Evolutionary conservation across 2,113 vertebrate genomes (phyloP), one percentile per base, ranked within the genome.

Genomic region (Phylloscopus trochilus): DNA sequence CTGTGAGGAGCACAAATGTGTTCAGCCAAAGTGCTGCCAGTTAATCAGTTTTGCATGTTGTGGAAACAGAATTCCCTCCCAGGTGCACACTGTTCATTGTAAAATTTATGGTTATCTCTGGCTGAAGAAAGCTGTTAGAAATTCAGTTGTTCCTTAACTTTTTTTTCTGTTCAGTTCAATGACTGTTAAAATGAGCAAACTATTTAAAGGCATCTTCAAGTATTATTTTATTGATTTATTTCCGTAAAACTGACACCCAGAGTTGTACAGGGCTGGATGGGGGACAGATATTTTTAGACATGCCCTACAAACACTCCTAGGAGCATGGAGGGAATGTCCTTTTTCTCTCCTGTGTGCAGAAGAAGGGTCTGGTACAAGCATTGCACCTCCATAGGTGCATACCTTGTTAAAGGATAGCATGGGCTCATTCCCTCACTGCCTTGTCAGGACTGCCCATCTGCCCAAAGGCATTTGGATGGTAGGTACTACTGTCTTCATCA

Each of bases 21-120:
- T 79, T 80, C 66, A 52, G 60, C 60, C 20, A 22, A 83, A 75
- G 41, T 53, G 33, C 47, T 84, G 17, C 53, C n/a, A 27, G 51
- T 84, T 95, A 73, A 90, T 90, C 64, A 73, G 20, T 79, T 94
- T 74, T 87, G 62, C 47, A 18, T 70, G 60, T 95, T 90, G 59
- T 67, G 75, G 87, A 80, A 94, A 74, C 22, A 53, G 83, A 90
- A 83, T 63, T 83, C 75, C 51, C 28, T 82, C 70, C 93, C 63
- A 76, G 95, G 83, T 92, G 80, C 35, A 69, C 43, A 16, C 51
- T 41, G 9, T 75, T 85, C 53, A 20, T 33, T 53, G 63, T 74
- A 85, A 15, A 11, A 79, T 89, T 83, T 70, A 52, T 39, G 70
- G 44, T 92, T 35, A 27, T 70, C 53, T 52, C 52, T 70, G 52